Evolutionary conservation across 2,797 vertebrate species (phyloP), one percentile per base, ranked within the genome.

Genomic region (Limosa lapponica): DNA sequence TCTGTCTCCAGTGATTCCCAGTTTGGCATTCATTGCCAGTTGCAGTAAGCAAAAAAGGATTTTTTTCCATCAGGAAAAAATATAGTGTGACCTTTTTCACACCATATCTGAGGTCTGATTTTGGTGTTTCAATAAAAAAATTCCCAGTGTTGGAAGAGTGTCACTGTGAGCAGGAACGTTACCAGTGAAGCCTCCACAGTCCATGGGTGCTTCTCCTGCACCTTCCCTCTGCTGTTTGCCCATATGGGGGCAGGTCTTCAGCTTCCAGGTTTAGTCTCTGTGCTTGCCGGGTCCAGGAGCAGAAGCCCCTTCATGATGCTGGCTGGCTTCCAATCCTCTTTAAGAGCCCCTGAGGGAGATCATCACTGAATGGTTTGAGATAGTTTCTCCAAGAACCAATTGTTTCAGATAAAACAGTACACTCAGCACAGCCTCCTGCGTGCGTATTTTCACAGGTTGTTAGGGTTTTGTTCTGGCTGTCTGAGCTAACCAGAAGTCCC

Each of bases 371-470:
- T 13, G 4, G 3, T 43, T 65, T 48, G 16, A 71, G 27, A 24
- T 2, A 20, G 4, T 80, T 90, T 70, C 37, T 86, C 52, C 16
- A 15, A 16, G 10, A 90, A 16, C 13, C 23, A 14, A 8, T 7
- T 8, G 5, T 57, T 82, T 59, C 23, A 61, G 59, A 54, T 39
- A 22, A 86, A 92, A 66, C 5, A 1, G 23, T 44, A 9, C 8
- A 7, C 5, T n/a, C 48, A 9, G 54, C 49, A 44, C 8, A 75
- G 51, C 5, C 20, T 8, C 2, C 28, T 57, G 9, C 3, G 0
- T 6, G 2, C 2, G 0, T 18, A 74, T 65, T 70, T 81, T 59
- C 1, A 0, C 36, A 23, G 11, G 28, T 1, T 69, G 12, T 9
- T 87, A 17, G 13, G 4, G 5, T 12, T 80, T 85, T 5, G 0